Base-by-base conservation (phyloP, 2,113 vertebrate genomes). In the Coturnix japonica region DNA sequence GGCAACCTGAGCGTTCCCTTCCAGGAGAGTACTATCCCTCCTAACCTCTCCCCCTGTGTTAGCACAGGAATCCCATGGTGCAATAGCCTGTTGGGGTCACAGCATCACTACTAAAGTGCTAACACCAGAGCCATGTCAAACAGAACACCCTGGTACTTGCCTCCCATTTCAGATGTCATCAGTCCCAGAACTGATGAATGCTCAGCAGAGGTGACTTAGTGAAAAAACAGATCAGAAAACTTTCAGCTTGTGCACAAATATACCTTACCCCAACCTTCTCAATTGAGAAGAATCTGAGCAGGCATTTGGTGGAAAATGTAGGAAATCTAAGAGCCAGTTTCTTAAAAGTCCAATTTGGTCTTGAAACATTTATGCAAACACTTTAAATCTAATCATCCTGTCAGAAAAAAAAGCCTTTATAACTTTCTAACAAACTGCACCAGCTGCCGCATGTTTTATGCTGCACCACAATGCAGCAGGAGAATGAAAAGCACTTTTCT, bases 141-240 rank as follows among this genome's bases (percentile, higher is more conserved):
- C 15, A 72, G 14, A 7, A 17, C 47, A 23, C 7, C 11, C 30
- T 64, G 0, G 2, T 60, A 46, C 81, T 53, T 18, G 43, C 22
- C 43, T 81, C 21, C 9, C 14, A 7, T 19, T 84, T 37, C 57
- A 65, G 35, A 28, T 23, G 9, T 41, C 39, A 75, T 84, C 57
- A 31, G 57, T 39, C 21, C 18, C 44, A 69, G 57, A 67, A 64
- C 51, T 35, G n/a, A 44, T 14, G 21, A 44, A 25, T 84, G 43
- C 49, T 81, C 78, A 76, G 89, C 66, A 85, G 66, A 85, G 35
- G 21, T 92, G 77, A 79, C 44, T 49, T 65, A 26, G n/a, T 87
- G 59, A 89, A 14, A 81, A 84, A 69, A 41, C 60, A 79, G 87
- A 70, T 23, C 18, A 81, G 35, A 76, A 91, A 71, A 41, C 26